Evolutionary conservation across 1,140 invertebrate species (phyloP).

Genomic region (Nasonia vitripennis): DNA sequence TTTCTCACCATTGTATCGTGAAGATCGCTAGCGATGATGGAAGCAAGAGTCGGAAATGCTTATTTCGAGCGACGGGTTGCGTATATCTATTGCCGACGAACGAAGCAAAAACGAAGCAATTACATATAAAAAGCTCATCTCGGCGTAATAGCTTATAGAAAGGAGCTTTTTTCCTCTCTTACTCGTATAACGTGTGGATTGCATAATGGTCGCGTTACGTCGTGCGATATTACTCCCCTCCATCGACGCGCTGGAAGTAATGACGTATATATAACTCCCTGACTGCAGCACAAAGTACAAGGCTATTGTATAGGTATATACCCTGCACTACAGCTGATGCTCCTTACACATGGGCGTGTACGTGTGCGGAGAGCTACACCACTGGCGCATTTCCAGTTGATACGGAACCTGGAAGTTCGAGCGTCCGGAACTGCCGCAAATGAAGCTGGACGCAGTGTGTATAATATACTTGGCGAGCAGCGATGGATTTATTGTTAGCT

Average conservation of each 20-base stretch:
- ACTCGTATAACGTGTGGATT: not conserved
- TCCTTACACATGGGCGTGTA: too few relatives aligned
- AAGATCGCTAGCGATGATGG: not conserved
- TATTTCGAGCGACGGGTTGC: too few relatives aligned
- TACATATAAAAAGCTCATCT: not conserved
- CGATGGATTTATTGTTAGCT: too few relatives aligned
- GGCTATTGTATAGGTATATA: not conserved
- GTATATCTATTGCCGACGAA: not conserved
- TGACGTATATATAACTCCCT: not conserved
- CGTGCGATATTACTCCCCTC: not conserved
- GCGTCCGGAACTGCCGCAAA: too few relatives aligned
- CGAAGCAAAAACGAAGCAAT: not conserved
- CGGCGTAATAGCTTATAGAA: not conserved
- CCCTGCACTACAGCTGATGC: not conserved
- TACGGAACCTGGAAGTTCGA: too few relatives aligned
- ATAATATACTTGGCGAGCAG: too few relatives aligned
- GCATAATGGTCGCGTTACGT: conserved; percentile 37
- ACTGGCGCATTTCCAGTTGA: too few relatives aligned
- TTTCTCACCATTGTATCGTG: not conserved
- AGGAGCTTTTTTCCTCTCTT: not conserved
- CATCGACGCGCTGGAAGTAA: conserved; percentile 7
- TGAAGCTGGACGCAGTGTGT: too few relatives aligned
- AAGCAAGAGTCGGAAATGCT: not conserved
- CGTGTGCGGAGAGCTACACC: too few relatives aligned
- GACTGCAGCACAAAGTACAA: not conserved